Evolutionary conservation across 1,140 invertebrate genomes (phyloP).

Genomic region (Panagrolaimus sp.): DNA sequence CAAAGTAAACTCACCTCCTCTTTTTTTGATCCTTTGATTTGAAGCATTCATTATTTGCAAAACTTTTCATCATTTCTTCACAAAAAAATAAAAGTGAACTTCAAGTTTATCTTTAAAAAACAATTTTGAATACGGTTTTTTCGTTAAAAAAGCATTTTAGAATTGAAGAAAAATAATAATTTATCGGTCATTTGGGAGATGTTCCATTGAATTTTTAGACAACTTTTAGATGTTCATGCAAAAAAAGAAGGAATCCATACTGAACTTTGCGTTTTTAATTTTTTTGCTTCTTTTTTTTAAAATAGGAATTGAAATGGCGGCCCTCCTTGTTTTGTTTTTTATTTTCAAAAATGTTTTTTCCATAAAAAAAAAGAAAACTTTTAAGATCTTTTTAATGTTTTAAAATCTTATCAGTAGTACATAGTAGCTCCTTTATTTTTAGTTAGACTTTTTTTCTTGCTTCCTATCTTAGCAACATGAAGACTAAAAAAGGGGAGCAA

Average conservation of each 20-base stretch:
- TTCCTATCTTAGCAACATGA: no score
- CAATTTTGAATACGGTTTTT: not conserved
- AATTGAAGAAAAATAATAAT: slow-evolving; percentile 1
- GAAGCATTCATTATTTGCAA: no score
- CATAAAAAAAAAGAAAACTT: no score
- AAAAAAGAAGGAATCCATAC: not conserved
- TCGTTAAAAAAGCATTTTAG: not conserved
- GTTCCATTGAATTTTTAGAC: not conserved
- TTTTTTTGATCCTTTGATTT: no score
- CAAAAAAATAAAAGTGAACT: not conserved
- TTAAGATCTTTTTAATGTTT: no score
- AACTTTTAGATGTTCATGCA: not conserved
- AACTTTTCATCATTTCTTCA: no score
- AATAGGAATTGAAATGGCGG: not conserved
- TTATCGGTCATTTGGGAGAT: slow-evolving; percentile 9
- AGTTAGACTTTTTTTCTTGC: no score
- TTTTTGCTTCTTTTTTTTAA: not conserved
- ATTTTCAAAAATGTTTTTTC: not conserved
- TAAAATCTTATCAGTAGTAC: no score
- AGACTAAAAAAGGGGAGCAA: not conserved
- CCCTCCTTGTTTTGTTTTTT: not conserved
- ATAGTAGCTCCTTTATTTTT: no score
- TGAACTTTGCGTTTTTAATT: no score
- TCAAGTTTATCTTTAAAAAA: not conserved
- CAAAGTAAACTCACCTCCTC: no score